Percentiles rank a stretch among this genome's conserved stretches.
These are phyloP conservation scores for Tolypeutes matacus DNA, from an alignment of 2,797 vertebrate species.

Conservation along the genomic window DNA sequence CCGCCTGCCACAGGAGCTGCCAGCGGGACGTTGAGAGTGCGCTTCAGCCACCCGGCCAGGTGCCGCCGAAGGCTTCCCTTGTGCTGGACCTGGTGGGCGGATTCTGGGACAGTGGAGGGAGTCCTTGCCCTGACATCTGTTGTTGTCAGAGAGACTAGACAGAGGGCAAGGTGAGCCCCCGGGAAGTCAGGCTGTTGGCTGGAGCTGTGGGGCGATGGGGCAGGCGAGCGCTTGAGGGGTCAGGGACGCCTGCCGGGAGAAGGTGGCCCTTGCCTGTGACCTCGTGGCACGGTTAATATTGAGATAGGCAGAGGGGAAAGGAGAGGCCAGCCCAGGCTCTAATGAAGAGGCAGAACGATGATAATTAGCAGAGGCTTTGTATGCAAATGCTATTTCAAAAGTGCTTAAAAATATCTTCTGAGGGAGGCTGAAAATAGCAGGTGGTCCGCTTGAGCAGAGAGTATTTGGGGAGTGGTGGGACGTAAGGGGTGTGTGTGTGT, in stretches of 20 bases:
- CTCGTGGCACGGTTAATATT: neutral
- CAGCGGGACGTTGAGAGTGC: neutral
- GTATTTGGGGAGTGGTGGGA: neutral
- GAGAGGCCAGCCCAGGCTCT: neutral
- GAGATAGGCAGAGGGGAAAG: neutral
- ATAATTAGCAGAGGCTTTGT: slow-evolving; percentile 67
- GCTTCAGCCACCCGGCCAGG: neutral
- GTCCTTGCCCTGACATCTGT: neutral
- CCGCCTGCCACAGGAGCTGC: accelerated
- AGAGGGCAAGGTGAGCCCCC: neutral
- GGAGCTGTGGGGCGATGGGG: neutral
- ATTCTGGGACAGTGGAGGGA: neutral
- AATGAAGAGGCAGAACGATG: slow-evolving; percentile 39
- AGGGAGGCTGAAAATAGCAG: slow-evolving; percentile 67
- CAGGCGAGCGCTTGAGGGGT: accelerated
- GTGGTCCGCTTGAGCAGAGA: slow-evolving; percentile 29
- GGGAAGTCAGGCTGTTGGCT: neutral
- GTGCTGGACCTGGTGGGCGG: neutral
- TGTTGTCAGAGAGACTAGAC: neutral
- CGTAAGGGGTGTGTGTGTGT: too few species aligned
- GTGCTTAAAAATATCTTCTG: slow-evolving; percentile 67
- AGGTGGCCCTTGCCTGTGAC: neutral
- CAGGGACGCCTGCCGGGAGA: neutral
- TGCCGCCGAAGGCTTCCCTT: neutral
- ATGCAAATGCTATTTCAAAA: slow-evolving; percentile 70